Conservation (phyloP, 2,113 vertebrate species). For the Tragulus kanchil region DNA sequence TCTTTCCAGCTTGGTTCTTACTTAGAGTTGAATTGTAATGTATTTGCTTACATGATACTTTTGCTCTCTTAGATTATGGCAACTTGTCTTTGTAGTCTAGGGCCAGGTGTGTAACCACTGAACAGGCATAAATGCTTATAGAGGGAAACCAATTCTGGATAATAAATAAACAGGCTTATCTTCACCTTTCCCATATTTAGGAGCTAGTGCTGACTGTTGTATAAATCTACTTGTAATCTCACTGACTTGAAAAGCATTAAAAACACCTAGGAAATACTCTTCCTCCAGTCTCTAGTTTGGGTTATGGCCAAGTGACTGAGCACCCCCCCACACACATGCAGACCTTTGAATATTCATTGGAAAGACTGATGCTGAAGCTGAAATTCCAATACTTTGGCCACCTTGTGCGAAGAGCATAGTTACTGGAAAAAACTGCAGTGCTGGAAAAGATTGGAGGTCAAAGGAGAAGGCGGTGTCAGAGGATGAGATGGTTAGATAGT, state of each 20-base stretch:
- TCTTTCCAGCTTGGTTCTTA: neutral
- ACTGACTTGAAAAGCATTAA: neutral
- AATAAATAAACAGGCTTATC: neutral
- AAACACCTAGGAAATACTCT: neutral
- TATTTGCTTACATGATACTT: neutral
- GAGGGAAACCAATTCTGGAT: neutral
- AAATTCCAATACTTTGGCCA: neutral
- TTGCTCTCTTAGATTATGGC: neutral
- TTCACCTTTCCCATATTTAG: neutral
- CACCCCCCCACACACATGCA: too few relatives aligned
- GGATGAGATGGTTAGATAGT: neutral
- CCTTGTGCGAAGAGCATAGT: neutral
- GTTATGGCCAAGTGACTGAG: neutral
- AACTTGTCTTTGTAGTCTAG: neutral
- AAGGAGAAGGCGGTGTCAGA: neutral
- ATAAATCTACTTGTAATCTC: neutral
- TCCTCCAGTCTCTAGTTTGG: neutral
- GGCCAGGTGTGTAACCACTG: neutral
- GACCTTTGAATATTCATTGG: neutral
- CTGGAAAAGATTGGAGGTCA: neutral
- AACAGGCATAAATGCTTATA: neutral
- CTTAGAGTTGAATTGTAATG: neutral
- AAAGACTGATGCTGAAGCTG: neutral
- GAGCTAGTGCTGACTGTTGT: neutral
- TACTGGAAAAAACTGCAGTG: neutral